These are phyloP conservation scores for Lymantria monacha DNA, from an alignment of 2,888 invertebrate genomes.

Conservation along the genomic window DNA sequence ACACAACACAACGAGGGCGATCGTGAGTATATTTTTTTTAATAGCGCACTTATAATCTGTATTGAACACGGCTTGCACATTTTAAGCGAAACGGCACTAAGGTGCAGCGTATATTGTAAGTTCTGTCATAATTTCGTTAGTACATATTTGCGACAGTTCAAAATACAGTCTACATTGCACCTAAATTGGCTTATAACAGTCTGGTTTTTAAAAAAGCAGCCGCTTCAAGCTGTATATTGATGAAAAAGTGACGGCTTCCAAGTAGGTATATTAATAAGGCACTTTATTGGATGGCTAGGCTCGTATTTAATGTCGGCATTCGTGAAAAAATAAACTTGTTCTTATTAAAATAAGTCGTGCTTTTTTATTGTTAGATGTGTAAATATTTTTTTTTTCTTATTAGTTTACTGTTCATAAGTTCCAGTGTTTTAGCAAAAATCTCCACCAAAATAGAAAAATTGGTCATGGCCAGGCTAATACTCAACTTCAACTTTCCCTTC, in stretches of 20 bases:
- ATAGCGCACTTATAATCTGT: conserved; percentile 39
- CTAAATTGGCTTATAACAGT: conserved; percentile 28
- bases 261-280: conserved; percentile 12
- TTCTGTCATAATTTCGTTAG: not conserved
- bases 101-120: not conserved
- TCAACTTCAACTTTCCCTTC: no score
- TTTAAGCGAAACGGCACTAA: conserved; percentile 25
- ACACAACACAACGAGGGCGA: conserved; percentile 59
- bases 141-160: not conserved
- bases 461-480: no score
- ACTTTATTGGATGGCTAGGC: not conserved
- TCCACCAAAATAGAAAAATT: no score
- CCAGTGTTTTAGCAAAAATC: no score
- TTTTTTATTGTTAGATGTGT: no score
- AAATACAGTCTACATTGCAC: not conserved
- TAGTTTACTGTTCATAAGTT: no score
- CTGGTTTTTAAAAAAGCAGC: conserved; percentile 15
- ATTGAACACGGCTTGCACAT: conserved; percentile 47
- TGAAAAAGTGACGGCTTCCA: conserved; percentile 8
- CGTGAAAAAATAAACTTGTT: no score
- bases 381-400: no score
- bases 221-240: conserved; percentile 30
- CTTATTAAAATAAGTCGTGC: no score
- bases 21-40: conserved; percentile 63
- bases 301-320: no score